phyloP scores from a whole-genome alignment of 2,888 invertebrate species.

The Brenthis daphne region DNA sequence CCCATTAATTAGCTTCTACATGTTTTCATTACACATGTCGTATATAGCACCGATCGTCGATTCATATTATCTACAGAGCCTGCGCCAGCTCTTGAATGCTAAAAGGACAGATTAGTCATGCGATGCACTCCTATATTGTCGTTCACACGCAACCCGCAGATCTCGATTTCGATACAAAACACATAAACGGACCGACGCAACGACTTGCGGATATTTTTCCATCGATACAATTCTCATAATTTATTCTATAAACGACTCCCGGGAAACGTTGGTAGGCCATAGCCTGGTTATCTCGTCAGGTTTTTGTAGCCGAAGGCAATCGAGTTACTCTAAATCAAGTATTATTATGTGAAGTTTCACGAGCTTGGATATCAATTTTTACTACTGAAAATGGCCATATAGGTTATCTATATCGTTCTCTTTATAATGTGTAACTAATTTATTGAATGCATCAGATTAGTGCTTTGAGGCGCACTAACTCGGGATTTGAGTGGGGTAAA shows the following conservation, averaged over 20 bases:
- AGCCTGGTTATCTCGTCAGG: slow-evolving; percentile 27
- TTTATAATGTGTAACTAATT: slow-evolving; percentile 19
- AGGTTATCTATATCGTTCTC: slow-evolving; percentile 16
- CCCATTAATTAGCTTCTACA: slow-evolving; percentile 39
- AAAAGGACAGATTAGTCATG: slow-evolving; percentile 70
- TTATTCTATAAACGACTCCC: slow-evolving; percentile 29
- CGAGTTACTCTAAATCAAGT: slow-evolving; percentile 17
- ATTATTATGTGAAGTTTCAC: slow-evolving; percentile 22
- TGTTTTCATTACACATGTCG: slow-evolving; percentile 38
- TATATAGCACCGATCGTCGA: slow-evolving; percentile 35
- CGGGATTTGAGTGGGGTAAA: neutral
- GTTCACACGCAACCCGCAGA: slow-evolving; percentile 69
- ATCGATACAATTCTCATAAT: slow-evolving; percentile 27
- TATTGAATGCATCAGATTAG: slow-evolving; percentile 15
- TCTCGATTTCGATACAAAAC: slow-evolving; percentile 53
- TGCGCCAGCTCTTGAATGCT: slow-evolving; percentile 57
- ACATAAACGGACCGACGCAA: slow-evolving; percentile 35
- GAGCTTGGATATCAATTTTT: slow-evolving; percentile 25
- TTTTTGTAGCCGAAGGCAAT: slow-evolving; percentile 26
- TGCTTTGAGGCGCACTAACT: neutral
- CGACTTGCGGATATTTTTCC: slow-evolving; percentile 32
- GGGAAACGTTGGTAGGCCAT: slow-evolving; percentile 19
- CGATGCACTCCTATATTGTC: slow-evolving; percentile 60
- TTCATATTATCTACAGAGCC: slow-evolving; percentile 41
- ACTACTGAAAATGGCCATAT: slow-evolving; percentile 21